Evolutionary conservation across 2,113 vertebrate genomes (phyloP), one percentile per base, ranked within the genome.

Genomic region (Mugil cephalus): DNA sequence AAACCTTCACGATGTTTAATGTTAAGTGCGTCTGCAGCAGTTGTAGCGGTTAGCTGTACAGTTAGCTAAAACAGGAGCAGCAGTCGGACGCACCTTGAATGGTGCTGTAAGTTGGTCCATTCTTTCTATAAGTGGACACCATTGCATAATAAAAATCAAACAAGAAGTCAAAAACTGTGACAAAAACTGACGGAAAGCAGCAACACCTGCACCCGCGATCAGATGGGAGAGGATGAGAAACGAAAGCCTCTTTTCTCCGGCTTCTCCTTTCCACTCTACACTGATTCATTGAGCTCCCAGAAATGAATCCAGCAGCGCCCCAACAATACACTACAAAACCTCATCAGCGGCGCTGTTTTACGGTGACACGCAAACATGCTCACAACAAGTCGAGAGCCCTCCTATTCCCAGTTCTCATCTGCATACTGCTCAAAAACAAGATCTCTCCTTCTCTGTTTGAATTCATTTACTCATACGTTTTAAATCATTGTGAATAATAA

Each of bases 121-220:
- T 30, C 24, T 30, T 30, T 30, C 24, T 30, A 5, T 30, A 30
- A 30, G 24, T 30, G 40, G 40, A 42, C 40, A 42, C 40, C 10
- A 40, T 10, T 9, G 9, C 38, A 40, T 10, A 40, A 4, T 14
- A 14, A n/a, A n/a, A n/a, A n/a, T n/a, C n/a, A n/a, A n/a, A n/a
- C n/a, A n/a, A n/a, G n/a, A n/a, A n/a, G n/a, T n/a, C n/a, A n/a
- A n/a, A n/a, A n/a, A n/a, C n/a, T n/a, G n/a, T n/a, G n/a, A n/a
- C n/a, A n/a, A n/a, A n/a, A n/a, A n/a, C n/a, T 52, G 60, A 74
- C 62, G 65, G 66, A 77, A 63, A 63, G 46, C 50, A 53, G 35
- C 42, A 84, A 34, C 51, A 54, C 34, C 61, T 71, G 58, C 55
- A 80, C 13, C 42, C 74, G 79, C 72, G 59, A 82, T 74, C 66